Evolutionary conservation across 1,140 invertebrate species (phyloP), one percentile per base, ranked within the genome.

Genomic region (Drosophila hydei): DNA sequence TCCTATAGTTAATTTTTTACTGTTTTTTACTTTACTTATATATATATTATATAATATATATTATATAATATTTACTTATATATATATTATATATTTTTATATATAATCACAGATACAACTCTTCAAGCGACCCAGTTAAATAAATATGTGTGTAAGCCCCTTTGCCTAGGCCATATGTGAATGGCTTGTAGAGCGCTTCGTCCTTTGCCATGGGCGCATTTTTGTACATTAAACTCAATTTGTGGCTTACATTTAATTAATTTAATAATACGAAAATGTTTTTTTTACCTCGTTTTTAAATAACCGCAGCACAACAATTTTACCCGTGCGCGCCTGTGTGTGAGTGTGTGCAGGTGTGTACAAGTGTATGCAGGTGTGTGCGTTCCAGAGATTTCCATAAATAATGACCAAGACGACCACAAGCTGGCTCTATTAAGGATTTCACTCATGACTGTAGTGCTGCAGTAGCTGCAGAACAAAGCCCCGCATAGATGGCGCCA

Each of bases 171-270:
- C 48, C 61, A 55, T 72, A 61, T 72, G 60, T 33, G 61, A 48
- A 61, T 55, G 30, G 40, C n/a, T 58, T 79, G 19, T 43, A 63
- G 40, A 36, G 58, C 51, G 38, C 30, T 75, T 40, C 30, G 62
- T 51, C 51, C 58, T 60, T 64, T 77, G 59, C 61, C 79, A 58
- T 62, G 75, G 75, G 73, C 67, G 72, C 70, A 80, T 77, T 85
- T 87, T 87, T 87, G 74, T 63, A 67, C 77, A 87, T 85, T 87
- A 87, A 85, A 85, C 81, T 85, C 81, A 85, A 85, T 85, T 87
- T 85, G 81, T 81, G 81, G 81, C 72, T 87, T 80, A 75, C 74
- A 81, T 85, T 81, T 81, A 85, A 85, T 85, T 85, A 85, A 85
- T 85, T 85, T 81, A 87, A 85, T 85, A 77, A 85, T 80, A 85